Evolutionary conservation across 2,113 vertebrate genomes (phyloP), one percentile per base, ranked within the genome.

Genomic region (Crypturellus undulatus): DNA sequence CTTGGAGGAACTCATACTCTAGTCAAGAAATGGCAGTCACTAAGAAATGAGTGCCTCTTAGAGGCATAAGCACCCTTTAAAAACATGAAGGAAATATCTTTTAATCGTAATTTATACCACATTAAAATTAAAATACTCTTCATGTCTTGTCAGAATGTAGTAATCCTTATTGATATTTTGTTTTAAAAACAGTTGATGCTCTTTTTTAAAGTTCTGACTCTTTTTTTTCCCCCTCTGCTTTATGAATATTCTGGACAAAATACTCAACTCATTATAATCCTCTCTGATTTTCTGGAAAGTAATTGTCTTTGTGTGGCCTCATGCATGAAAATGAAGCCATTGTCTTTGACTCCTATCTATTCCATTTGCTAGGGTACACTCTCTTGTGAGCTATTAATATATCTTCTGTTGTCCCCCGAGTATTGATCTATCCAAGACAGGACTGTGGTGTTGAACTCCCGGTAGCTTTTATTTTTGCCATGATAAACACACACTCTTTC

Each of bases 1-100:
- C 30, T 25, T 79, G 14, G 7, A 6, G 7, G 0, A 7, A 45
- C 6, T 32, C 58, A 0, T 51, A 15, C 6, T 21, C 12, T 56
- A 25, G 62, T 71, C 6, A 49, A 8, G 20, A 79, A 70, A 68
- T 40, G 0, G 2, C 52, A 19, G 52, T 77, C 6, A 24, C 65
- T 45, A 51, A 67, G n/a, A 72, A 62, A 64, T 16, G 11, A 62
- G 6, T 12, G 13, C 2, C 16, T 42, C 47, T 62, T 62, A 38
- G 19, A 12, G 8, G 7, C 19, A 34, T 67, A 47, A 54, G 3
- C 3, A 26, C 20, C 19, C 32, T 9, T 62, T 28, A 79, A 86
- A 43, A 75, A 58, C 14, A 67, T 11, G 5, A 91, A 58, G 19
- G 6, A 25, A 17, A 10, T 10, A 22, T 15, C 68, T 80, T 78